A percentile compares a stretch with the other conserved stretches of the same genome.
Conservation (phyloP, 2,888 invertebrate species). For the Pycnomerus fuliginosus region DNA sequence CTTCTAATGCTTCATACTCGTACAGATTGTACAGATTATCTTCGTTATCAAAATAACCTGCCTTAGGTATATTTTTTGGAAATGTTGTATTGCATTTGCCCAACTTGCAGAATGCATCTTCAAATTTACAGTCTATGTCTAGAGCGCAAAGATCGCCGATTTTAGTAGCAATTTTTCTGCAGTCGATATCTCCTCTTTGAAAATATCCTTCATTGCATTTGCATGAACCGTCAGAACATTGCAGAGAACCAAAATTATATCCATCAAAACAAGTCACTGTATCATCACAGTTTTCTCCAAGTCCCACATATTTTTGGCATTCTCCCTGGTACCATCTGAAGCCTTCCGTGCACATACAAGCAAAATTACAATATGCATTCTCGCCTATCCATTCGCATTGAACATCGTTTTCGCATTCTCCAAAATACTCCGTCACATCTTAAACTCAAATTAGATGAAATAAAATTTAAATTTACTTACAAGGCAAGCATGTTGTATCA, state of each 20-base stretch:
- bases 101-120: constrained; percentile 21
- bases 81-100: constrained; percentile 30
- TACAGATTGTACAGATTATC: too few relatives aligned
- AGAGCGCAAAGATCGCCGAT: constrained; percentile 28
- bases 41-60: too few relatives aligned
- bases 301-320: constrained; percentile 28
- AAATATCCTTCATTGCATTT: constrained; percentile 32
- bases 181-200: constrained; percentile 31
- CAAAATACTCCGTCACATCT: constrained; percentile 31
- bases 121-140: constrained; percentile 30
- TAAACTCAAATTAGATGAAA: constrained; percentile 2
- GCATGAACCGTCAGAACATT: constrained; percentile 26
- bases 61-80: too few relatives aligned
- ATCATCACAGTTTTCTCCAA: constrained; percentile 27
- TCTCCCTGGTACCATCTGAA: constrained; percentile 35
- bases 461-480: constrained; percentile 3
- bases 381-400: constrained; percentile 36
- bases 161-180: constrained; percentile 26
- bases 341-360: constrained; percentile 29
- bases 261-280: constrained; percentile 29
- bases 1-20: neutral
- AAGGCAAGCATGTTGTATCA: constrained; percentile 5
- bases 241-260: constrained; percentile 29
- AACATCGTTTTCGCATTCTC: constrained; percentile 23
- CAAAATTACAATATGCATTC: constrained; percentile 28